These are phyloP conservation scores for Caracal caracal DNA, from an alignment of 2,113 vertebrate genomes.

Conservation along the genomic window DNA sequence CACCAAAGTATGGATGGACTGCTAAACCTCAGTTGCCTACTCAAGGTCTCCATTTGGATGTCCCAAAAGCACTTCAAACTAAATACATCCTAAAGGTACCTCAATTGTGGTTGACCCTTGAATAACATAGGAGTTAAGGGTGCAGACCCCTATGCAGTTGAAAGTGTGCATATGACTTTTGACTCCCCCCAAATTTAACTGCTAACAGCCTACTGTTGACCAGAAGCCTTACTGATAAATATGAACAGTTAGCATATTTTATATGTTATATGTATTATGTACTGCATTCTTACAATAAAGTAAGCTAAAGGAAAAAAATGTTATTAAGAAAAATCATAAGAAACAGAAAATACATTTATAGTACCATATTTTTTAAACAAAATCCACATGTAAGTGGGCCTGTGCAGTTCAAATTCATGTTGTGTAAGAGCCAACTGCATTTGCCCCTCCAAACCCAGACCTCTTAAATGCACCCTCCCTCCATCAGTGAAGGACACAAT, in stretches of 20 bases:
- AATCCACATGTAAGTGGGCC: not conserved
- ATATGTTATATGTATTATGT: not conserved
- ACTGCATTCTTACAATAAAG: not conserved
- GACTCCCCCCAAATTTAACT: not conserved
- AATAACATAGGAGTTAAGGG: not conserved
- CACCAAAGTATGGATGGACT: not conserved
- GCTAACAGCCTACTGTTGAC: not conserved
- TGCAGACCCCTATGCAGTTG: not conserved
- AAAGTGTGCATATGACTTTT: not conserved
- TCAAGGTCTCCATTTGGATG: not conserved
- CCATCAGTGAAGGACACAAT: not conserved
- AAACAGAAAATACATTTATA: not conserved
- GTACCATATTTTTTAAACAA: not conserved
- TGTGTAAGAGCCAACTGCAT: not conserved
- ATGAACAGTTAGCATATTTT: not conserved
- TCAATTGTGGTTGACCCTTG: not conserved
- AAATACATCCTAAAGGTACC: not conserved
- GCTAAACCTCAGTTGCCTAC: not conserved
- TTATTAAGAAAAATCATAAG: not conserved
- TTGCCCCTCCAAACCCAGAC: accelerated
- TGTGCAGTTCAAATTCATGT: not conserved
- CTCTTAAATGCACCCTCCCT: not conserved
- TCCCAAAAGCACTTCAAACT: not conserved
- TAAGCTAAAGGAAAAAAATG: not conserved
- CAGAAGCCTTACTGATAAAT: not conserved